Evolutionary conservation across 2,797 vertebrate species (phyloP), one percentile per base, ranked within the genome.

Genomic region (Pipistrellus nathusii): DNA sequence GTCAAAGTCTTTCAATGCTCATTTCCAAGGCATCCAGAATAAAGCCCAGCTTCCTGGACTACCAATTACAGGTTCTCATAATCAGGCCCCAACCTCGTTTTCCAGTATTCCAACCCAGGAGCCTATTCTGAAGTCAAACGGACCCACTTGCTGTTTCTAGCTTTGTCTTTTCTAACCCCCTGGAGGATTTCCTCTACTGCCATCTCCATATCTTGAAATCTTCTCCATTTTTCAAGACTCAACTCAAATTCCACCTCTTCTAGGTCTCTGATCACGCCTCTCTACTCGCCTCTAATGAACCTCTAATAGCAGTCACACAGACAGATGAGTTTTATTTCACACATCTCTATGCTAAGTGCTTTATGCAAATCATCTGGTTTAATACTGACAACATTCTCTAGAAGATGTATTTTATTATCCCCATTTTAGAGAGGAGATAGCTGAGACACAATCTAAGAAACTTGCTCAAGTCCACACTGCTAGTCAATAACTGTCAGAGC

Each of bases 391-490:
- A 82, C 32, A 77, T 72, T 41, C 41, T 35, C 44, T 66, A 32
- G n/a, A 80, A 94, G 46, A 7, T 68, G 38, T 25, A 48, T 55
- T 84, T 93, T 81, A 73, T 72, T 71, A 73, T 18, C 6, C 25
- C 11, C 10, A 20, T 72, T 93, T 82, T 92, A 72, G 41, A 41
- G 8, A 53, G 20, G 4, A 64, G 27, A 94, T 25, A 68, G 27
- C 30, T 57, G 15, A 94, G 55, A 69, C 4, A 90, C 35, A 68
- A 41, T 77, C 32, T 20, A 93, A 62, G 64, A 94, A 88, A 66
- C 11, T 46, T 91, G 17, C 7, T 53, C 30, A 76, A 82, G 15
- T 72, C 68, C 88, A 75, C 30, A 46, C 14, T 72, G 23, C 23
- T 57, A 85, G 10, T 83, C 81, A 91, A 46, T 75, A 64, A 86